A percentile compares a stretch with the other conserved stretches of the same genome.
Evolutionary conservation across 1,140 invertebrate genomes (phyloP).

Genomic region (Papilio polytes): DNA sequence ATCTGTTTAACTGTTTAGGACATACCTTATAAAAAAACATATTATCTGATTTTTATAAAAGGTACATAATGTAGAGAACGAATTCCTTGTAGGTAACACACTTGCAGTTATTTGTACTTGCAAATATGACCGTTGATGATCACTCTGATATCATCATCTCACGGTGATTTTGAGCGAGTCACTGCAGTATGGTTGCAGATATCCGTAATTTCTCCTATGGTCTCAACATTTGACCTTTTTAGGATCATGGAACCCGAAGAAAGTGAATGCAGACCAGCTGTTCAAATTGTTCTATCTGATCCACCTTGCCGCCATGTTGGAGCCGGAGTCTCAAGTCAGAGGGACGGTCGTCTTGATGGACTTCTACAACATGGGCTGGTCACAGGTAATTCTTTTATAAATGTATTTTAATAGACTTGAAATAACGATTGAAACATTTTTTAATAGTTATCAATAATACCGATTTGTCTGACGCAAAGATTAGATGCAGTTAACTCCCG

Average conservation of each 20-base stretch:
- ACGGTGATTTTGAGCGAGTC: no score
- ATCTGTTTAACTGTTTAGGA: no score
- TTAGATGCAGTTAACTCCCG: no score
- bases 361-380: constrained; percentile 89
- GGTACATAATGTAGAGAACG: no score
- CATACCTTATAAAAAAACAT: no score
- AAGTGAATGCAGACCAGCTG: constrained; percentile 88
- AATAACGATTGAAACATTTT: not conserved
- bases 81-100: no score
- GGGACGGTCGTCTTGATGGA: constrained; percentile 92
- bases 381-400: constrained; percentile 83
- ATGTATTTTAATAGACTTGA: not conserved
- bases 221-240: not conserved
- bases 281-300: constrained; percentile 92
- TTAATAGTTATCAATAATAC: no score
- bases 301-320: constrained; percentile 90
- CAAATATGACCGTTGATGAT: not conserved
- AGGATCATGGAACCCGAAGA: constrained; percentile 90
- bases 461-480: no score
- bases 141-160: no score
- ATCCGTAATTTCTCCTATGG: not conserved
- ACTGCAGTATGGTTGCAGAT: no score
- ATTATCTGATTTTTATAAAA: not conserved
- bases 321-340: constrained; percentile 86
- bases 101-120: not conserved